phyloP scores from a whole-genome alignment of 2,797 vertebrate genomes.

The Pangasius djambal region DNA sequence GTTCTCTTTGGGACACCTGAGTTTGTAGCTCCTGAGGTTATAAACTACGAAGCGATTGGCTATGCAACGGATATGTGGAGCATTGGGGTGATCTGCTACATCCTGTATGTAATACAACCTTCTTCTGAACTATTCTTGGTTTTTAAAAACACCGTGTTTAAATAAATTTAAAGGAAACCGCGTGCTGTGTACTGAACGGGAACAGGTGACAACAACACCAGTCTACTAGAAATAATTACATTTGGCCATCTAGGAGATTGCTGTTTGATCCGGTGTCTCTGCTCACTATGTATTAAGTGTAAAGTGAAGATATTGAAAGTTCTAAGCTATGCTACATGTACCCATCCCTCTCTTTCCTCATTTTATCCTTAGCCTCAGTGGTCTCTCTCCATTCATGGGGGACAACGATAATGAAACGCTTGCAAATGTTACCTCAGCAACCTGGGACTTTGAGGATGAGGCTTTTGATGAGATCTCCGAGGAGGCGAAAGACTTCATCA shows the following conservation, averaged over 20 bases:
- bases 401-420: constrained; percentile 97
- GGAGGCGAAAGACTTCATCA: constrained; percentile 95
- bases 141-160: background rate
- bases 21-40: constrained; percentile 97
- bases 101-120: constrained; percentile 83
- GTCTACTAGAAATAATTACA: background rate
- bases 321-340: background rate
- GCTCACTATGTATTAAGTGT: background rate
- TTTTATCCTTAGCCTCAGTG: constrained; percentile 83
- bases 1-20: constrained; percentile 97
- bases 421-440: constrained; percentile 94
- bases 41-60: constrained; percentile 97
- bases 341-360: background rate
- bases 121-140: background rate
- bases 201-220: background rate
- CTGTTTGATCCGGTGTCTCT: background rate
- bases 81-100: constrained; percentile 99
- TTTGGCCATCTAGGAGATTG: background rate
- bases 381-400: constrained; percentile 99
- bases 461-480: constrained; percentile 98
- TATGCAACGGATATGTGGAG: constrained; percentile 99
- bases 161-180: background rate
- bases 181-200: background rate
- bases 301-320: background rate
- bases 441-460: constrained; percentile 98